A percentile compares a stretch with the other conserved stretches of the same genome.
Conservation (phyloP, 2,888 invertebrate genomes). For the Ophion slaviceki region DNA sequence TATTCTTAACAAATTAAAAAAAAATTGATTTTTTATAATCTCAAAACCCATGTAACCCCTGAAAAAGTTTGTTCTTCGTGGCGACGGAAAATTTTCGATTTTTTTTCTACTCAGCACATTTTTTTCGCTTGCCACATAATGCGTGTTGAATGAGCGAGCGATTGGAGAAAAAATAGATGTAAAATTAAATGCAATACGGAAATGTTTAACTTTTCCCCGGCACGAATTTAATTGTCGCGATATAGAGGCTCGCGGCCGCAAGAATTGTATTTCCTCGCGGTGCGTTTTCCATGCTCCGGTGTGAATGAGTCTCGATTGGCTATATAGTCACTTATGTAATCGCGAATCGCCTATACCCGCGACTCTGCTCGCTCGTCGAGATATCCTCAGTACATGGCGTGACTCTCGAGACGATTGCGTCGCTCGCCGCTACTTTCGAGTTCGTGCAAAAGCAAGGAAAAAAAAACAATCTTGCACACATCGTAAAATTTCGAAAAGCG, state of each 20-base stretch:
- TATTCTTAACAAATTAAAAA: too few species aligned
- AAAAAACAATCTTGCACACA: not conserved
- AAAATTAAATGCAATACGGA: not conserved
- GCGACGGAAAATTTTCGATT: too few species aligned
- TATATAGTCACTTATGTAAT: constrained; percentile 38
- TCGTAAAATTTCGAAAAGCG: not conserved
- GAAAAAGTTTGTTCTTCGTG: too few species aligned
- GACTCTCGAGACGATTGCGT: constrained; percentile 53
- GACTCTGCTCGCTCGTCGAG: constrained; percentile 1
- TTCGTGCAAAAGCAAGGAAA: not conserved
- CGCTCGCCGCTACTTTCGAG: constrained; percentile 20
- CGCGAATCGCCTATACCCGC: constrained; percentile 16
- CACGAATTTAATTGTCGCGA: not conserved
- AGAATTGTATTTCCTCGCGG: constrained; percentile 27
- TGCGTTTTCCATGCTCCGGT: not conserved
- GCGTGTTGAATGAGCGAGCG: too few species aligned
- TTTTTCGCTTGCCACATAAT: too few species aligned
- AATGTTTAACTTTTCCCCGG: not conserved
- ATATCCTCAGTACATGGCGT: constrained; percentile 47
- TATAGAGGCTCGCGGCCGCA: not conserved
- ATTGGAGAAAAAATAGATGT: too few species aligned
- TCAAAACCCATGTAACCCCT: too few species aligned
- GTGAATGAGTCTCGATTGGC: constrained; percentile 11
- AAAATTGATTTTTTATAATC: too few species aligned
- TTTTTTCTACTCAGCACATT: too few species aligned